Evolutionary conservation across 2,797 vertebrate genomes (phyloP).

Genomic region (Hyperoplus immaculatus): DNA sequence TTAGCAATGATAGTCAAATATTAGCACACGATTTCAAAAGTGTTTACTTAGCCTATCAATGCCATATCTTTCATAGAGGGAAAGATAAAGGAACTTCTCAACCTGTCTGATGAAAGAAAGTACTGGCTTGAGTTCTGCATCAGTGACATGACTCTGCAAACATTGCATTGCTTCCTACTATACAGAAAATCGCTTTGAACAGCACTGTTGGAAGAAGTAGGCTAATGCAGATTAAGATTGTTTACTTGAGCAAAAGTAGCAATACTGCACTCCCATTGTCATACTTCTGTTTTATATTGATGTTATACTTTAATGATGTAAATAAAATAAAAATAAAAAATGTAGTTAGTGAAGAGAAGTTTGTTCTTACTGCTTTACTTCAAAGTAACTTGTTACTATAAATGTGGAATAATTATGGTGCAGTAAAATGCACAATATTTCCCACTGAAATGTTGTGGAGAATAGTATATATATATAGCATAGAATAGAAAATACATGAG

Average conservation of each 20-base stretch:
- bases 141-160: background rate
- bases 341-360: background rate
- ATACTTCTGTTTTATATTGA: background rate
- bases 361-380: background rate
- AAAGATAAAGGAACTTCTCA: background rate
- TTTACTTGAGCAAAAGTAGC: background rate
- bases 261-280: background rate
- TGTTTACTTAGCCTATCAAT: constrained; percentile 47
- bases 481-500: background rate
- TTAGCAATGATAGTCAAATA: constrained; percentile 58
- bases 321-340: background rate
- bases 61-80: background rate
- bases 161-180: background rate
- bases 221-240: background rate
- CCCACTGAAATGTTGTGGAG: background rate
- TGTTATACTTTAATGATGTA: background rate
- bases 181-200: background rate
- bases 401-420: background rate
- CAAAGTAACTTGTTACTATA: background rate
- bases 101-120: background rate
- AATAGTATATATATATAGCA: background rate
- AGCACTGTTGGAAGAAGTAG: background rate
- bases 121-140: background rate
- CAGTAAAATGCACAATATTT: background rate
- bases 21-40: constrained; percentile 56